Evolutionary conservation across 2,888 invertebrate species (phyloP), one percentile per base, ranked within the genome.

Genomic region (Esperia sulphurella): DNA sequence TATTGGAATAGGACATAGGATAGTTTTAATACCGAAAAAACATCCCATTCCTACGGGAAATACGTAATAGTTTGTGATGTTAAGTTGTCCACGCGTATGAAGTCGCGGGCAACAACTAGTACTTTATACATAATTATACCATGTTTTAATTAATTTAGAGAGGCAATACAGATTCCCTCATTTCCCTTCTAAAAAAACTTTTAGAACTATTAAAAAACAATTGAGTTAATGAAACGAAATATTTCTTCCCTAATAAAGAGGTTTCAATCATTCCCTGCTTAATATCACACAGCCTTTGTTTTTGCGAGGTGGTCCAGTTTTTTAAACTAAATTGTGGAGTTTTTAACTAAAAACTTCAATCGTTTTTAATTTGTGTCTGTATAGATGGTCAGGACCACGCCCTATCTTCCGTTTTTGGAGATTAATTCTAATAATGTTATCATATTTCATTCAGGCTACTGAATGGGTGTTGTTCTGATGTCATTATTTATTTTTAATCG

Each of bases 391-490:
- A 31, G 43, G 30, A 57, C 54, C 60, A 65, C 81, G 75, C 81
- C 81, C 69, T 49, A 44, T 49, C 56, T 68, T 71, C 74, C 78
- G 68, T 58, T 68, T 52, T 47, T 31, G 42, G 54, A 43, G 54
- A 79, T 78, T 71, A 75, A 79, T 77, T 78, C 58, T 68, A 71
- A 76, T 75, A 69, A 69, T 65, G 71, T 65, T 64, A 65, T 71
- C 61, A 78, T 80, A 71, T 65, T 65, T 81, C 75, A 80, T 76
- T 58, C 41, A 51, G 35, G 51, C 83, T 85, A 82, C 85, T 55
- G 83, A 65, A 68, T 71, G 79, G 75, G 77, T 68, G 80, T 69
- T 67, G 53, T 48, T 71, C 54, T 73, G 65, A 79, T 66, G 63
- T 71, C 71, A 73, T 82, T 81, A 82, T 80, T 81, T 75, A 72